Conservation (phyloP, 2,797 vertebrate genomes). For the Girardinus metallicus region DNA sequence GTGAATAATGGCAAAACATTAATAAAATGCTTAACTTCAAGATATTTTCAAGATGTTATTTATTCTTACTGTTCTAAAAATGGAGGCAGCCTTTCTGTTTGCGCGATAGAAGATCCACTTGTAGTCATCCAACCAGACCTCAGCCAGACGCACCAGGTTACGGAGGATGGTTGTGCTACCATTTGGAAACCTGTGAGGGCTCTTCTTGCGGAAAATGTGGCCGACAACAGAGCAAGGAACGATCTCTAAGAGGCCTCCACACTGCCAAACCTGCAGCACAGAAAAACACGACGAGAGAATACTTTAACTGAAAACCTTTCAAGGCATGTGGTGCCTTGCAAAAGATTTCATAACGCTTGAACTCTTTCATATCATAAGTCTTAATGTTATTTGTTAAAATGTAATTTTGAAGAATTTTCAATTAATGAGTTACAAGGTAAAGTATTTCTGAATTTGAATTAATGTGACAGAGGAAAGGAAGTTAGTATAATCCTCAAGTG, state of each 20-base stretch:
- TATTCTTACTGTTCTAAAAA: conserved; percentile 79
- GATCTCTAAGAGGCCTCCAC: conserved; percentile 88
- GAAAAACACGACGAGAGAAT: neutral
- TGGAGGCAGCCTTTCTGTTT: conserved; percentile 79
- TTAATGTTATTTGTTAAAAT: neutral
- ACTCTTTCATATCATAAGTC: neutral
- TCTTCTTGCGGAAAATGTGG: conserved; percentile 86
- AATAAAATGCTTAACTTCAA: neutral
- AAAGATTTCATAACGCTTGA: neutral
- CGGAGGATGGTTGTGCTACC: conserved; percentile 77
- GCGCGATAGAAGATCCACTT: conserved; percentile 87
- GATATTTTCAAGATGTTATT: neutral
- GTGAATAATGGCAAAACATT: neutral
- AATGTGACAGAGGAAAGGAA: too few species aligned
- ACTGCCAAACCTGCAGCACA: conserved; percentile 85
- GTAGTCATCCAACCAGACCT: conserved; percentile 90
- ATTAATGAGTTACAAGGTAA: too few species aligned
- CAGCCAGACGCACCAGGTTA: conserved; percentile 87
- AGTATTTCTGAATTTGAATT: neutral
- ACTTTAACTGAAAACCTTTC: neutral
- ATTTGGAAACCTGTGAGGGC: conserved; percentile 85
- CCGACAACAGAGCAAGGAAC: conserved; percentile 90
- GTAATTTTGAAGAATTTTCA: neutral
- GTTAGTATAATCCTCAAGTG: too few species aligned
- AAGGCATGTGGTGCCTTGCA: neutral